phyloP scores from a whole-genome alignment of 2,888 invertebrate genomes.

The Helleia helle region DNA sequence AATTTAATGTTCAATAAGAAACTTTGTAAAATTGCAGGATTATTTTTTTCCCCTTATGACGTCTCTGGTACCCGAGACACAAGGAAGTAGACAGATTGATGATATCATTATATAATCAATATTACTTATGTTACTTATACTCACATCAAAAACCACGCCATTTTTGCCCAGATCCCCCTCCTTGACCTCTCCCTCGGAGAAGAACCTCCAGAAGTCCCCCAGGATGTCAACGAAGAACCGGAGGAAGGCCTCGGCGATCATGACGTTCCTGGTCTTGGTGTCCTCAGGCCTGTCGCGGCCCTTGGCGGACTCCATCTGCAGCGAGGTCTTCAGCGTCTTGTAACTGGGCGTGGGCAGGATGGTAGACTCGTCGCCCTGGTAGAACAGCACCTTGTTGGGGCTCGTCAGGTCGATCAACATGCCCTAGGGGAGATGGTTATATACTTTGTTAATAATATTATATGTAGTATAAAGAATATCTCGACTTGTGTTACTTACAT shows the following conservation, averaged over 20 bases:
- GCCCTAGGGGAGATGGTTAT: constrained; percentile 70
- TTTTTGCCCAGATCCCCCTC: constrained; percentile 45
- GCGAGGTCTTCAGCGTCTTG: constrained; percentile 76
- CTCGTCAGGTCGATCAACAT: constrained; percentile 81
- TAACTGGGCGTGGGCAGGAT: constrained; percentile 81
- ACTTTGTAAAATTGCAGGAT: too few species aligned
- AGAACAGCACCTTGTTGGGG: constrained; percentile 73
- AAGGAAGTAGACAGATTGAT: too few species aligned
- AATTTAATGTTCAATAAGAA: too few species aligned
- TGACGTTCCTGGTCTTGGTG: constrained; percentile 76
- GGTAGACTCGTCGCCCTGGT: constrained; percentile 84
- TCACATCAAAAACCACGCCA: constrained; percentile 55
- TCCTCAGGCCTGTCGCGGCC: constrained; percentile 42
- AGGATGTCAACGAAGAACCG: constrained; percentile 84
- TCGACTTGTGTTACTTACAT: too few species aligned
- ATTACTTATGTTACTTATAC: constrained; percentile 28
- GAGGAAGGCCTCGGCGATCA: constrained; percentile 85
- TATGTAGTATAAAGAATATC: too few species aligned
- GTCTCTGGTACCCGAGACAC: too few species aligned
- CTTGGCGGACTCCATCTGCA: constrained; percentile 54
- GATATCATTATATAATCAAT: too few species aligned
- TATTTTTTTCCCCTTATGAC: too few species aligned
- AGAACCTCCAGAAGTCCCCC: constrained; percentile 79
- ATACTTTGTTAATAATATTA: background rate
- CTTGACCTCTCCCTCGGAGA: constrained; percentile 37